Conservation (phyloP, 2,797 vertebrate genomes). For the Galaxias olidus region DNA sequence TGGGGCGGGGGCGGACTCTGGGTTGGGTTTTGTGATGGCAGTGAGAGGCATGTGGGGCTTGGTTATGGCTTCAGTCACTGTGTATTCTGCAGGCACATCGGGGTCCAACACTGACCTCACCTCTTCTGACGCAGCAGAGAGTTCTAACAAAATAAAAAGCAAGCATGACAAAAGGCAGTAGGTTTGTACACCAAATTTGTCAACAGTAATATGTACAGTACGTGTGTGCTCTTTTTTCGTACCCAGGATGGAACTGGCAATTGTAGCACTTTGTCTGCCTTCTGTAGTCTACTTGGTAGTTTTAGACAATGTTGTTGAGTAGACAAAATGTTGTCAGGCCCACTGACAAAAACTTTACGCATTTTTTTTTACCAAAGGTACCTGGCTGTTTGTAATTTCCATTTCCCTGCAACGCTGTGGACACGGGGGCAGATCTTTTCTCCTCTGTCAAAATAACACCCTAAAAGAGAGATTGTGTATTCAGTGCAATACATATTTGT, state of each 20-base stretch:
- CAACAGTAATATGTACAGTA: too few relatives aligned
- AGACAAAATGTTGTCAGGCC: too few relatives aligned
- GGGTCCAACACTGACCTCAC: conserved; percentile 7
- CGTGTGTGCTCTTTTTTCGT: too few relatives aligned
- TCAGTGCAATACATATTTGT: too few relatives aligned
- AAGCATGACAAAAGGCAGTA: not conserved
- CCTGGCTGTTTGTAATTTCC: conserved; percentile 72
- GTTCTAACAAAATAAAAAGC: conserved; percentile 15
- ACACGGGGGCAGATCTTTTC: conserved; percentile 7
- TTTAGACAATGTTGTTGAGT: too few relatives aligned
- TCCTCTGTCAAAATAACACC: conserved; percentile 45
- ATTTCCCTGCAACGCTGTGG: conserved; percentile 66
- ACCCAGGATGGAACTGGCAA: too few relatives aligned
- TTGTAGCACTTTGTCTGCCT: too few relatives aligned
- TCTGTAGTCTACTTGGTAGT: too few relatives aligned
- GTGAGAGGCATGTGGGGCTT: conserved; percentile 43
- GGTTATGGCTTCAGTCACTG: conserved; percentile 18
- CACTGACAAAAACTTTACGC: not conserved
- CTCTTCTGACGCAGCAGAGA: conserved; percentile 2
- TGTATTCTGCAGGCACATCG: conserved; percentile 21
- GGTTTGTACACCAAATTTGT: too few relatives aligned
- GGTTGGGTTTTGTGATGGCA: conserved; percentile 41
- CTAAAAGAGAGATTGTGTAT: conserved; percentile 30
- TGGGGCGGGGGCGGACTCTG: conserved; percentile 37
- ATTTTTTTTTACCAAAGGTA: conserved; percentile 59